Evolutionary conservation across 2,113 vertebrate genomes (phyloP).

Genomic region (Sula dactylatra): DNA sequence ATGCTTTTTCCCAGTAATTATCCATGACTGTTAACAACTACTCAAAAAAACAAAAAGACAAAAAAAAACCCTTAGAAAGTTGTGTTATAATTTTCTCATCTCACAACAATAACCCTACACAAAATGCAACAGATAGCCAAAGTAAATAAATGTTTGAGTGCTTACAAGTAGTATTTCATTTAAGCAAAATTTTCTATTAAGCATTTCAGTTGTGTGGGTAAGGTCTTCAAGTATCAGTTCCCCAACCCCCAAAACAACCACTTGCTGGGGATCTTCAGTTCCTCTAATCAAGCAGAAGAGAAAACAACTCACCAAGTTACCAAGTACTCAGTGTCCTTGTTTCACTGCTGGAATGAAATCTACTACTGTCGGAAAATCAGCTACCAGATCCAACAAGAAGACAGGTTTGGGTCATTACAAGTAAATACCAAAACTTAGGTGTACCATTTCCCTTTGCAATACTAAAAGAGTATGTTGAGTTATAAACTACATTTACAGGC

Average conservation of each 20-base stretch:
- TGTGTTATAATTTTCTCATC: neutral
- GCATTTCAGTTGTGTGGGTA: neutral
- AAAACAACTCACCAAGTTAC: neutral
- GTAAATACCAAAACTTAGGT: neutral
- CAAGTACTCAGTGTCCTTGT: neutral
- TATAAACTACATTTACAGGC: neutral
- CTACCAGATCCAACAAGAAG: neutral
- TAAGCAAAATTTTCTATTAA: neutral
- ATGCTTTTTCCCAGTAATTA: neutral
- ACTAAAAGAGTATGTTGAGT: neutral
- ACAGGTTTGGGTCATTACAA: neutral
- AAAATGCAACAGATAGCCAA: neutral
- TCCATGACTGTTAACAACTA: neutral
- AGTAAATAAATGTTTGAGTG: neutral
- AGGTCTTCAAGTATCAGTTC: neutral
- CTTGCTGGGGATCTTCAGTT: neutral
- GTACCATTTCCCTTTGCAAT: neutral
- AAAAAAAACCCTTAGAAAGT: neutral
- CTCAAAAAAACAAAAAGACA: neutral
- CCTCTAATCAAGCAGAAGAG: neutral
- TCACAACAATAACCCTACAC: neutral
- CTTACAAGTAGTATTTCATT: neutral
- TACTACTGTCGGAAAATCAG: conserved; percentile 15
- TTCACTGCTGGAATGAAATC: neutral
- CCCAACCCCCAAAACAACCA: neutral